phyloP scores from a whole-genome alignment of 2,113 vertebrate species.

The Ailurus styani region DNA sequence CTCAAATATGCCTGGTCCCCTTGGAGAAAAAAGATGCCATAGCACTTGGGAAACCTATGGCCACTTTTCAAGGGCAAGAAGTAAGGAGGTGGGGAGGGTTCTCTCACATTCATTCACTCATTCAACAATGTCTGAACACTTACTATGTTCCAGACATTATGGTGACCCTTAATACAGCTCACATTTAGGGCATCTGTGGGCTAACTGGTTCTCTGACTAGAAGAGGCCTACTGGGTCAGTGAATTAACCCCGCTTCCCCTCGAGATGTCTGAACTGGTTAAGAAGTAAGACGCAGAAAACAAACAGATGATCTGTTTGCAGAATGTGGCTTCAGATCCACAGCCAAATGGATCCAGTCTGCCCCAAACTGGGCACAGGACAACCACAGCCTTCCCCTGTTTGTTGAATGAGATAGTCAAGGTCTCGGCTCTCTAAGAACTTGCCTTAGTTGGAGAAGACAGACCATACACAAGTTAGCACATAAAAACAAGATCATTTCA shows the following conservation, averaged over 20 bases:
- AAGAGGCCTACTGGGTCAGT: background rate
- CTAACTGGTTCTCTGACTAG: background rate
- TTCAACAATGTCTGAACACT: background rate
- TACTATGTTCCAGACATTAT: background rate
- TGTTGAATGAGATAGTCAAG: background rate
- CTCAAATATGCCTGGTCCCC: background rate
- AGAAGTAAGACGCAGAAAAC: background rate
- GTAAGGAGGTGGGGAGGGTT: fast-evolving
- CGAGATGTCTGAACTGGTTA: background rate
- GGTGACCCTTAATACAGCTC: background rate
- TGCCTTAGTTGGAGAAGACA: background rate
- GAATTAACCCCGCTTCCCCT: background rate
- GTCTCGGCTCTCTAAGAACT: background rate
- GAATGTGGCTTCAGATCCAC: background rate
- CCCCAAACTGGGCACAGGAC: background rate
- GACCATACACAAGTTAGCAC: background rate
- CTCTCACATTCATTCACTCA: background rate
- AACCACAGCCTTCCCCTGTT: background rate
- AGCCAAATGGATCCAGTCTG: background rate
- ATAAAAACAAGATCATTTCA: background rate
- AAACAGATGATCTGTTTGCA: background rate
- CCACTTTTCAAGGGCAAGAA: background rate
- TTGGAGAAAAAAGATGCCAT: background rate
- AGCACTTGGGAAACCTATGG: background rate
- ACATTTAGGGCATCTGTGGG: background rate